Evolutionary conservation across 2,113 vertebrate genomes (phyloP).

Genomic region (Rhagologus leucostigma): DNA sequence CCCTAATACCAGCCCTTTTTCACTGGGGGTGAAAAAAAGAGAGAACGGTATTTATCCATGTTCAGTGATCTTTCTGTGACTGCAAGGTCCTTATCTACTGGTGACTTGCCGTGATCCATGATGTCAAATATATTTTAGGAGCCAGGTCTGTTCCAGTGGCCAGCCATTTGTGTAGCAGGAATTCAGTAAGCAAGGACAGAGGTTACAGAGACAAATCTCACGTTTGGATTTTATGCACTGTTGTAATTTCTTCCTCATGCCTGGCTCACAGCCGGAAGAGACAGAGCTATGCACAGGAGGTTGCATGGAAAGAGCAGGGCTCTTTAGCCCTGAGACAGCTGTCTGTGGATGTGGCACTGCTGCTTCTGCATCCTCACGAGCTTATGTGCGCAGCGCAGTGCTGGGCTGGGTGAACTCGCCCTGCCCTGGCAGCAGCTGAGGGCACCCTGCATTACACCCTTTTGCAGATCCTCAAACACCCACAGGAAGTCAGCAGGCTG

Average conservation of each 20-base stretch:
- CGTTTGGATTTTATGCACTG: not conserved
- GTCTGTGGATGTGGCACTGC: not conserved
- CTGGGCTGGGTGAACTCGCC: not conserved
- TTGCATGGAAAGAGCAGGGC: not conserved
- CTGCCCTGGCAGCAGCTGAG: not conserved
- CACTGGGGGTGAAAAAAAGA: not conserved
- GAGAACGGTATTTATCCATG: not conserved
- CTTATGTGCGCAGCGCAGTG: fast-evolving
- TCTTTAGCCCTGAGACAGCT: not conserved
- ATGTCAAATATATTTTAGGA: not conserved
- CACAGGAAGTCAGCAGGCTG: not conserved
- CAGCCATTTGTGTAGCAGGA: not conserved
- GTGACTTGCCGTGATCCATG: not conserved
- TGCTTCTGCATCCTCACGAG: not conserved
- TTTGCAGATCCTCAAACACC: not conserved
- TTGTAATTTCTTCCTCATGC: not conserved
- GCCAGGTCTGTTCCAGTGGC: not conserved
- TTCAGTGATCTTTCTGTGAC: not conserved
- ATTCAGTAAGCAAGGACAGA: not conserved
- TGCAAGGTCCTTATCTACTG: not conserved
- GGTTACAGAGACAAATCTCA: not conserved
- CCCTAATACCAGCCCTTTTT: not conserved
- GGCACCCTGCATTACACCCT: not conserved
- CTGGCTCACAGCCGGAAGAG: not conserved
- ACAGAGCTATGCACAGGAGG: not conserved